Evolutionary conservation across 2,113 vertebrate genomes (phyloP), one percentile per base, ranked within the genome.

Genomic region (Mugil cephalus): DNA sequence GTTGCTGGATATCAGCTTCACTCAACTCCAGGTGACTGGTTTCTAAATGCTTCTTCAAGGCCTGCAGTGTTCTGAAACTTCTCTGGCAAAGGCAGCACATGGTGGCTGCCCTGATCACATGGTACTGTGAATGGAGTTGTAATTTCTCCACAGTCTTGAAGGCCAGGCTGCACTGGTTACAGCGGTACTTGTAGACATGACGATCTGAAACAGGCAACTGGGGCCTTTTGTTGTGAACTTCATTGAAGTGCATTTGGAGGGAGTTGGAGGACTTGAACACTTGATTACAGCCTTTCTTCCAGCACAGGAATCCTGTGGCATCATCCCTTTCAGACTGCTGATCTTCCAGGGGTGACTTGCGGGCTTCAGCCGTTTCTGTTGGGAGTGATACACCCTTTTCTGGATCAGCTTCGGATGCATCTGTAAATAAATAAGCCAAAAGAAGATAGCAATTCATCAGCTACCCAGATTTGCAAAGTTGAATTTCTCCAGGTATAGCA

Each of bases 201-300:
- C 98, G 97, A 84, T 99, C 98, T 0, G 98, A 99, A 10, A 99
- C 98, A 0, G 98, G 98, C 83, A 99, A 88, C 69, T 99, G 98
- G 6, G 97, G 96, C 85, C 98, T 94, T 93, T 99, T 99, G 85
- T 96, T 95, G 1, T 99, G 98, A 61, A 96, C 95, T 59, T 99
- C 98, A 0, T 95, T 98, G 94, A 99, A 99, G 83, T 99, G 98
- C 12, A 96, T 94, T 91, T 99, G 98, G 59, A 99, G 96, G 45
- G 98, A 95, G 35, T 95, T 95, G 0, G 98, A 99, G 65, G 96
- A 97, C 87, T 97, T 98, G 87, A 98, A 99, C 62, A 97, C 95
- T 92, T 99, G 98, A 93, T 96, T 99, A 85, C 98, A 99, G 74
- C 98, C 98, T 85, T 99, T 99, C 92, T 99, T 99, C 98, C 98